Evolutionary conservation across 2,113 vertebrate genomes (phyloP), one percentile per base, ranked within the genome.

Genomic region (Megaleporinus macrocephalus): DNA sequence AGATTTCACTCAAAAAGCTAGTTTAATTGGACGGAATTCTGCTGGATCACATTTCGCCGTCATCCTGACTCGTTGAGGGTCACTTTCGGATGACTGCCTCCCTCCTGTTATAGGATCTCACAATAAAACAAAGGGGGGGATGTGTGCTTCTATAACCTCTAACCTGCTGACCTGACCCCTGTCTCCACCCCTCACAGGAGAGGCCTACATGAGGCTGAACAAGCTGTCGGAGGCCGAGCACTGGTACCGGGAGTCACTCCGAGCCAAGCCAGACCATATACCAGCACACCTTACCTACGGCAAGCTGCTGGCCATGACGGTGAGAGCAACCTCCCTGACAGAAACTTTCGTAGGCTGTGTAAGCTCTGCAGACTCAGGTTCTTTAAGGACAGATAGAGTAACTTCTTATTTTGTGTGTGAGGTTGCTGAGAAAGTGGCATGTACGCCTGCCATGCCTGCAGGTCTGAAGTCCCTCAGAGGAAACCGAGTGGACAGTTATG

Each of bases 271-370:
- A 0, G 97, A 99, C 89, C 98, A 99, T 89, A 96, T 99, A 13
- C 98, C 98, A 61, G 98, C 97, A 27, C 98, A 99, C 86, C 96
- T 99, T 78, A 99, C 98, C 36, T 99, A 98, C 0, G 98, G 97
- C 61, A 99, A 99, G 70, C 94, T 99, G 1, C 93, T 99, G 74
- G 96, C 98, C 5, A 88, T 97, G 53, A 99, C 95, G 79, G 98
- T 99, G 89, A 96, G 95, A 5, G 51, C n/a, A 53, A 6, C 20
- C 12, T 47, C 16, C 4, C 36, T 16, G n/a, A 22, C 44, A 33
- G 4, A 1, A n/a, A 55, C 13, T 29, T 47, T 1, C 3, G 1
- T 74, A 44, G 1, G 44, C 26, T 20, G 57, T 6, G 65, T 29
- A 13, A 29, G 4, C 62, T 73, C 47, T 9, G 63, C 53, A 20